A percentile compares a stretch with the other conserved stretches of the same genome.
phyloP scores from a whole-genome alignment of 2,113 vertebrate species.

The Bettongia penicillata region DNA sequence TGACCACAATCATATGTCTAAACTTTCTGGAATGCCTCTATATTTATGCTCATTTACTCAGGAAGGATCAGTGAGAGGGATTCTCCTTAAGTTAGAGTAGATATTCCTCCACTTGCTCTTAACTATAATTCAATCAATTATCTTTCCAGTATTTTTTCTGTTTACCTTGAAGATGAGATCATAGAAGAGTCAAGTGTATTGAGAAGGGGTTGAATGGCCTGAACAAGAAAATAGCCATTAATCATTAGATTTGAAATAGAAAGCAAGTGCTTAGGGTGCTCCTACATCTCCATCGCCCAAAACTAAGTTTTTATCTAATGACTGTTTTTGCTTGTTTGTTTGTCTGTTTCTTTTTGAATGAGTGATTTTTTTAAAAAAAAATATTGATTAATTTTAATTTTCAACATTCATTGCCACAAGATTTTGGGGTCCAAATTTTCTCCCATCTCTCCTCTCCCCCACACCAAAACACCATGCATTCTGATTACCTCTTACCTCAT shows the following conservation, averaged over 20 bases:
- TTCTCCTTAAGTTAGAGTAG: neutral
- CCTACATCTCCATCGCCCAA: neutral
- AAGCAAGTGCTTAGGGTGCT: neutral
- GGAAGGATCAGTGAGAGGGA: neutral
- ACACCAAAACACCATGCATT: no score
- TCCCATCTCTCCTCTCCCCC: no score
- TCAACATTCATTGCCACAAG: no score
- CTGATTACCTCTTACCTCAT: no score
- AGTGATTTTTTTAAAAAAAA: no score
- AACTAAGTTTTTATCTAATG: neutral
- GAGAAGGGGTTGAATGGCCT: neutral
- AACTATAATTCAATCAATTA: no score
- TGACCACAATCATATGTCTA: neutral
- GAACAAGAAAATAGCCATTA: neutral
- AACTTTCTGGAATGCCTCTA: neutral
- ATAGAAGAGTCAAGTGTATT: neutral
- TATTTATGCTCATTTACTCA: neutral
- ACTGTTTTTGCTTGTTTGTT: no score
- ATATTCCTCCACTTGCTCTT: neutral
- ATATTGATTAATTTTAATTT: no score
- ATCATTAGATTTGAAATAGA: neutral
- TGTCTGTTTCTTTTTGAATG: no score
- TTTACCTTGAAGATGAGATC: neutral
- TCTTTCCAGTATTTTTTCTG: neutral
- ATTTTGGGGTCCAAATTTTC: no score